Evolutionary conservation across 2,888 invertebrate genomes (phyloP).

Genomic region (Tineola bisselliella): DNA sequence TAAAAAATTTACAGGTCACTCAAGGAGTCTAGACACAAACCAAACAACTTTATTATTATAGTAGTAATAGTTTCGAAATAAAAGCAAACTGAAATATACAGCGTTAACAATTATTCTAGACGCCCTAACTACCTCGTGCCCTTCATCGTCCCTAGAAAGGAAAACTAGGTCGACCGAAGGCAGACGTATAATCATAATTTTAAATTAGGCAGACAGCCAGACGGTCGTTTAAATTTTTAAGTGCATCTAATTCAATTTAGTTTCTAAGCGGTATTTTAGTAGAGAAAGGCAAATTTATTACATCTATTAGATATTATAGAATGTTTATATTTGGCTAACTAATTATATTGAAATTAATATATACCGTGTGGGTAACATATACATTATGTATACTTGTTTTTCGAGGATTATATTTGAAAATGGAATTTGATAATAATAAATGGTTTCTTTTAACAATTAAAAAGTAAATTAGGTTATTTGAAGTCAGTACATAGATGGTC

Average conservation of each 20-base stretch:
- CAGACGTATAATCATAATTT: constrained; percentile 63
- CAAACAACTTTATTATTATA: constrained; percentile 1
- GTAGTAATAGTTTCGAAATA: background rate
- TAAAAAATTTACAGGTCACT: background rate
- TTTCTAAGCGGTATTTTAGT: constrained; percentile 1
- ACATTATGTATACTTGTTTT: background rate
- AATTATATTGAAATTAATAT: background rate
- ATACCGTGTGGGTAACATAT: background rate
- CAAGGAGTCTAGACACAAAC: background rate
- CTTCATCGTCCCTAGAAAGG: constrained; percentile 50
- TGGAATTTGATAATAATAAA: too few relatives aligned
- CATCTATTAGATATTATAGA: background rate
- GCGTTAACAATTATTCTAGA: constrained; percentile 29
- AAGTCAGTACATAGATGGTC: too few relatives aligned
- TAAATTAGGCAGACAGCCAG: constrained; percentile 45
- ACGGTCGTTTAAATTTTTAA: constrained; percentile 31
- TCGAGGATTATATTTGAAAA: too few relatives aligned
- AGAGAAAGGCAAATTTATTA: background rate
- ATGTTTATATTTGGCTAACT: background rate
- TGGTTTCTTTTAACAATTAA: too few relatives aligned
- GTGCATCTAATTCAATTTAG: constrained; percentile 22
- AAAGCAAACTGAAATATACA: background rate
- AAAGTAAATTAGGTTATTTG: too few relatives aligned
- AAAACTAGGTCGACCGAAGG: constrained; percentile 56
- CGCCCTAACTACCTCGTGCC: constrained; percentile 42